Evolutionary conservation across 2,888 invertebrate genomes (phyloP).

Genomic region (Andrena camellia): DNA sequence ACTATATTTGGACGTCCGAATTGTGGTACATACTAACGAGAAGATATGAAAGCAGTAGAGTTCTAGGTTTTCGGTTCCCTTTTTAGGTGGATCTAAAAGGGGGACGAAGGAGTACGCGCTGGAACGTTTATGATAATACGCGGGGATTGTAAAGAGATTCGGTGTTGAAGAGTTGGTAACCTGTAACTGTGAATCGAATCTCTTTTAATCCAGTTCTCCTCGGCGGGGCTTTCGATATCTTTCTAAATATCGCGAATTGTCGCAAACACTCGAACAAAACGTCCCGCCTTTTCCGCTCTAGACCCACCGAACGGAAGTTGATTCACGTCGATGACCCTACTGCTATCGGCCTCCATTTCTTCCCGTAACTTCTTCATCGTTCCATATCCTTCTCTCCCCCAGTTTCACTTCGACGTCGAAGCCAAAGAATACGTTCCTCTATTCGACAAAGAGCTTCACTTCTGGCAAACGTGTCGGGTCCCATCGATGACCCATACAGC

Average conservation of each 20-base stretch:
- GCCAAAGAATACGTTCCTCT: not conserved
- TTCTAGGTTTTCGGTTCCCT: not conserved
- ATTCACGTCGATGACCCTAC: conserved; percentile 20
- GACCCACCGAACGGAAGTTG: conserved; percentile 12
- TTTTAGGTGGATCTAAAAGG: not conserved
- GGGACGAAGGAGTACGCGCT: not conserved
- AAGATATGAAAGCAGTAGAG: not conserved
- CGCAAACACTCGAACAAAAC: not conserved
- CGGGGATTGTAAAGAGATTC: not conserved
- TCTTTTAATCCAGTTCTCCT: not conserved
- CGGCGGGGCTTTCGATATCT: not conserved
- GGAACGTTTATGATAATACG: not conserved
- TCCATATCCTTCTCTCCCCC: conserved; percentile 18
- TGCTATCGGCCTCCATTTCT: conserved; percentile 8
- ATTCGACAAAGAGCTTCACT: not conserved
- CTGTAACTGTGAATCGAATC: not conserved
- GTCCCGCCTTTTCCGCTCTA: not conserved
- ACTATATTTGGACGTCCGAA: not conserved
- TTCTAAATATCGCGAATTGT: not conserved
- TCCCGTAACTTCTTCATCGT: conserved; percentile 11
- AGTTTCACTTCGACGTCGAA: not conserved
- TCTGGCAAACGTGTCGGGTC: not conserved
- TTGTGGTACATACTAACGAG: not conserved
- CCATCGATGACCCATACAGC: not conserved
- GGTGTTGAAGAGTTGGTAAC: not conserved